Evolutionary conservation across 2,888 invertebrate genomes (phyloP), one percentile per base, ranked within the genome.

Genomic region (Gonocerus acuteangulatus): DNA sequence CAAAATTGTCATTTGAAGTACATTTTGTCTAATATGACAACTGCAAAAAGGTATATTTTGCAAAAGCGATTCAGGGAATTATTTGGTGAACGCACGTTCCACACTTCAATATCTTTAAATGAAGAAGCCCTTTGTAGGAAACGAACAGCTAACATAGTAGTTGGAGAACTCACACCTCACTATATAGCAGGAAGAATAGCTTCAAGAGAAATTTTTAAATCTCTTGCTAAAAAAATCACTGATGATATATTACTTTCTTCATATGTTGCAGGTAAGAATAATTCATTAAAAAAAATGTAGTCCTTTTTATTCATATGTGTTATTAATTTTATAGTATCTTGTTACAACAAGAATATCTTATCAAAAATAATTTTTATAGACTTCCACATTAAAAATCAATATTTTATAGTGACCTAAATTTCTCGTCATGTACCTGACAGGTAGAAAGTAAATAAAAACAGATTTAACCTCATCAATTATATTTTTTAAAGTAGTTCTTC

Each of bases 211-310:
- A 51, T 70, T 19, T 70, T 70, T 58, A 69, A 70, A 61, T 65
- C 23, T 44, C 60, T 70, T 19, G 70, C 70, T 16, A 69, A 67
- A 62, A 64, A 69, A 48, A 66, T 69, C 2, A 69, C 70, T 3
- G 64, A 66, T 22, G 62, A 64, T 13, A 59, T 69, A 15, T 63
- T 69, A 56, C 47, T 62, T 15, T 48, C 62, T 45, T 49, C 67
- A 32, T 61, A 64, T 48, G 66, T 65, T 18, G 67, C 68, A 65
- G 69, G 69, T 69, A 63, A 63, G 27, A 21, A 32, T 36, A 34
- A 42, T 44, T 62, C 36, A 32, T 60, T 62, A 27, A n/a, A n/a
- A n/a, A n/a, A n/a, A n/a, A n/a, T n/a, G n/a, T n/a, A n/a, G n/a
- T n/a, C n/a, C n/a, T n/a, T n/a, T n/a, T n/a, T n/a, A n/a, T n/a